These are phyloP conservation scores for Alethe castanea DNA, from an alignment of 2,113 vertebrate genomes.

Conservation along the genomic window DNA sequence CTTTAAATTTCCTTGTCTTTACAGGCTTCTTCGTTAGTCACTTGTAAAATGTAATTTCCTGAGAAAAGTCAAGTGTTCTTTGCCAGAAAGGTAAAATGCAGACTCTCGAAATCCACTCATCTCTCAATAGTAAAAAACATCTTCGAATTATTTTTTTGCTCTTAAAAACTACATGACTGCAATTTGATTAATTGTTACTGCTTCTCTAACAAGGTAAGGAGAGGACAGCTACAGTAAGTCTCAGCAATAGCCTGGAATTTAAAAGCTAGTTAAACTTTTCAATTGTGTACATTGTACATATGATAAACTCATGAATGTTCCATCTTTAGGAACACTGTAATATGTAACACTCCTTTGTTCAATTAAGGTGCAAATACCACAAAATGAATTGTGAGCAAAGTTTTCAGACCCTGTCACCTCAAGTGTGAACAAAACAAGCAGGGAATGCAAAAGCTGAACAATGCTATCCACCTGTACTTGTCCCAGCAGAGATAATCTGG, in stretches of 20 bases:
- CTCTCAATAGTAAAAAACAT: slow-evolving; percentile 1
- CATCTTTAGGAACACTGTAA: not conserved
- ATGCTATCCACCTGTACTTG: not conserved
- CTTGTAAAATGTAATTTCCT: slow-evolving; percentile 4
- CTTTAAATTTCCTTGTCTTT: not conserved
- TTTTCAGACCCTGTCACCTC: not conserved
- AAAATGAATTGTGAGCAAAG: not conserved
- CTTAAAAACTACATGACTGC: not conserved
- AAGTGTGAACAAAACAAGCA: not conserved
- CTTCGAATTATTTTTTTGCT: not conserved
- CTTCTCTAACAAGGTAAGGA: not conserved
- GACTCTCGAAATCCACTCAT: not conserved
- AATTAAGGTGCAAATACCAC: not conserved
- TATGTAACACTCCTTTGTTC: not conserved
- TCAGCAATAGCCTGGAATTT: not conserved
- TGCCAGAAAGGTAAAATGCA: slow-evolving; percentile 14
- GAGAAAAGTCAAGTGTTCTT: not conserved
- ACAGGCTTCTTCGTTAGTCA: not conserved
- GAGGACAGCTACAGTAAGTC: not conserved
- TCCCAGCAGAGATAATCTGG: not conserved
- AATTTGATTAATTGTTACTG: not conserved
- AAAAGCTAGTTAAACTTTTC: not conserved
- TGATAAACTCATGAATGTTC: not conserved
- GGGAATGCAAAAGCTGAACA: not conserved
- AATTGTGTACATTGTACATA: not conserved